These are phyloP conservation scores for Dasysyrphus tricinctus DNA, from an alignment of 2,888 invertebrate genomes.

Conservation along the genomic window DNA sequence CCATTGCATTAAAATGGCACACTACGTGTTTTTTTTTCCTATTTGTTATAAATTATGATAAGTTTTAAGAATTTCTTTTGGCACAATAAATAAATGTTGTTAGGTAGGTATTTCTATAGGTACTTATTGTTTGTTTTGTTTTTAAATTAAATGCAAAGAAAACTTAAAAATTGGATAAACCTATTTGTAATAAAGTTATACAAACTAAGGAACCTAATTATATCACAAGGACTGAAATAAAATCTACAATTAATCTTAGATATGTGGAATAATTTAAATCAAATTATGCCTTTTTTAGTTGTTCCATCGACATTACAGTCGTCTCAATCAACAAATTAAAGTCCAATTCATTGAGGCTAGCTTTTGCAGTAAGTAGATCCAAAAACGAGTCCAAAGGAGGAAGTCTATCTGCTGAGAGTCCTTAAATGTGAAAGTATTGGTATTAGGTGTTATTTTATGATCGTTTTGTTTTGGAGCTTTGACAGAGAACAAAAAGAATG, in stretches of 20 bases:
- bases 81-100: slow-evolving; percentile 49
- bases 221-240: slow-evolving; percentile 49
- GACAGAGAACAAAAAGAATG: slow-evolving; percentile 5
- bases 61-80: slow-evolving; percentile 46
- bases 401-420: slow-evolving; percentile 89
- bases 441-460: background rate
- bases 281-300: slow-evolving; percentile 76
- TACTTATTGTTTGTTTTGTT: slow-evolving; percentile 17
- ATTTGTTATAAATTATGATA: slow-evolving; percentile 8
- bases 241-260: background rate
- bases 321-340: slow-evolving; percentile 94
- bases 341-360: slow-evolving; percentile 92
- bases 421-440: slow-evolving; percentile 82
- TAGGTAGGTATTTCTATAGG: slow-evolving; percentile 36
- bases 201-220: slow-evolving; percentile 57
- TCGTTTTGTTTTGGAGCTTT: background rate
- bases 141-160: slow-evolving; percentile 25
- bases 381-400: slow-evolving; percentile 93
- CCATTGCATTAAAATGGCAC: slow-evolving; percentile 55
- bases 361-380: slow-evolving; percentile 93
- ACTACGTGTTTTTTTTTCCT: background rate
- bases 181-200: slow-evolving; percentile 17
- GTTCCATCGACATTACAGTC: slow-evolving; percentile 84
- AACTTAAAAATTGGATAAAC: slow-evolving; percentile 30
- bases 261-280: background rate